Percentiles rank a stretch among this genome's conserved stretches.
phyloP scores from a whole-genome alignment of 2,888 invertebrate genomes.

The Hydroisotoma schaefferi region DNA sequence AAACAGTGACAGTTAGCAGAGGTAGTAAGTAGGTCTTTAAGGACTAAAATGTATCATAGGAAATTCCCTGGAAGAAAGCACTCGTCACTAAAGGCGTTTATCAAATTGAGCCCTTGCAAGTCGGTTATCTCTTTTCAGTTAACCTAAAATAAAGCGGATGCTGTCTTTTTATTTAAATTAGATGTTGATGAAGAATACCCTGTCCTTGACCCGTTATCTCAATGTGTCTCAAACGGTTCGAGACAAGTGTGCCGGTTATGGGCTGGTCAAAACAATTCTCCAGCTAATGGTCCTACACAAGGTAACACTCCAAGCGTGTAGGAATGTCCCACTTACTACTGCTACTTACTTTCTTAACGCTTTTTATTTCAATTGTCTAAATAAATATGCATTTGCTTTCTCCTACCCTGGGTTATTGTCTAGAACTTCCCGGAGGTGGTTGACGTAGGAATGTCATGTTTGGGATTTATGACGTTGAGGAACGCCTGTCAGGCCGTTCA shows the following conservation, averaged over 20 bases:
- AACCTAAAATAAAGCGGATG: no score
- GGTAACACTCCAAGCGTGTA: no score
- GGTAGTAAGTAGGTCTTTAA: no score
- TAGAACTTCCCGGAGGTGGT: slow-evolving; percentile 30
- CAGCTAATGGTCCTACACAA: slow-evolving; percentile 22
- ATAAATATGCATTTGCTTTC: neutral
- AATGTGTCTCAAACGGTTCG: slow-evolving; percentile 20
- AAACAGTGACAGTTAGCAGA: no score
- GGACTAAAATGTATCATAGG: no score
- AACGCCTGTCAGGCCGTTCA: slow-evolving; percentile 33
- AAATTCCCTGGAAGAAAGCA: no score
- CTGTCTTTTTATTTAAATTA: slow-evolving; percentile 13
- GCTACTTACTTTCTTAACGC: neutral
- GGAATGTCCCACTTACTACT: neutral
- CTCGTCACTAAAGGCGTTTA: no score
- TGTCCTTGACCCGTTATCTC: slow-evolving; percentile 33
- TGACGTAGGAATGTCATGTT: slow-evolving; percentile 36
- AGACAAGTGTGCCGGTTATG: slow-evolving; percentile 21
- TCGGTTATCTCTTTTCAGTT: no score
- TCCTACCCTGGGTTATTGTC: neutral
- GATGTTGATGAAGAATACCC: slow-evolving; percentile 37
- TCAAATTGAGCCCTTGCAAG: no score
- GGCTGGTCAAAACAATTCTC: slow-evolving; percentile 30
- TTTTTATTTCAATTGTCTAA: neutral
- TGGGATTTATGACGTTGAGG: slow-evolving; percentile 21